Evolutionary conservation across 1,140 invertebrate species (phyloP), one percentile per base, ranked within the genome.

Genomic region (Hylyphantes graminicola): DNA sequence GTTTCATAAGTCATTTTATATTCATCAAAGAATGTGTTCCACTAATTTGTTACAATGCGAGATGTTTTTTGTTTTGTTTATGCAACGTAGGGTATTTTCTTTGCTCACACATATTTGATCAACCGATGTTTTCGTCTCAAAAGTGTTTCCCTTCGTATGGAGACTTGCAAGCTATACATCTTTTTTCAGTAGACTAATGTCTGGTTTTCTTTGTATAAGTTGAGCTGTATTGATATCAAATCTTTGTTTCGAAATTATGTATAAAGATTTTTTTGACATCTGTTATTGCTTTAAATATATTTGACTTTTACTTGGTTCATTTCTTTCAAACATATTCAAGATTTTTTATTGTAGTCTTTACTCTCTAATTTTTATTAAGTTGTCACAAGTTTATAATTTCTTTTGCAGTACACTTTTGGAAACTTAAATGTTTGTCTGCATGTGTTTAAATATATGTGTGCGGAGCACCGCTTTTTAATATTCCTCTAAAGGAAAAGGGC

Each of bases 1-100:
- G 88, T 85, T 70, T 89, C 89, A 85, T 90, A 90, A 89, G 86
- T 76, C 54, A 74, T 85, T 79, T 73, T 85, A 57, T 85, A 85
- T 83, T 76, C 84, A 78, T 79, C 57, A 72, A 64, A 77, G 63
- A 63, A 85, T 74, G 75, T 85, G 76, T 85, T 85, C 70, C 84
- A 85, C 68, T 85, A 67, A 79, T 73, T 85, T 74, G 76, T 85
- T 85, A 74, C 55, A 64, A 73, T 85, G 84, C 79, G 84, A 85
- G 65, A 73, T 85, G 84, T 67, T 85, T 85, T 81, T 73, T 76
- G 54, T 80, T 70, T 80, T 80, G 51, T 80, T 80, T 80, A 59
- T 85, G 84, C 84, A 68, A 79, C 59, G 76, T 79, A 85, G 84
- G 76, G 76, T 85, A 63, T 79, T 85, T 85, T 59, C 84, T 79